Evolutionary conservation across 2,113 vertebrate species (phyloP), one percentile per base, ranked within the genome.

Genomic region (Desmodus rotundus): DNA sequence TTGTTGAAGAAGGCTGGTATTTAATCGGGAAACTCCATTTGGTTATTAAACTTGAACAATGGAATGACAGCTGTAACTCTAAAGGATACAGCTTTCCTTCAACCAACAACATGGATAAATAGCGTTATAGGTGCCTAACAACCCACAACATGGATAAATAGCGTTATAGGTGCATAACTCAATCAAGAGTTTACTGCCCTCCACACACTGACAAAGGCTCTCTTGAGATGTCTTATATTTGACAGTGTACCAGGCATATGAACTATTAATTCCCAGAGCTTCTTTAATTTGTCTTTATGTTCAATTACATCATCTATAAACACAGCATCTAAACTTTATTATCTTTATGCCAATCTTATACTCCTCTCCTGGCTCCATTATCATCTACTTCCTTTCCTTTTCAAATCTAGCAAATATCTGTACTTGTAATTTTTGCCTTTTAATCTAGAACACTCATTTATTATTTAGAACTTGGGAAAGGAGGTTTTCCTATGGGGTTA

Each of bases 191-290:
- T 84, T 84, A 14, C 31, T 81, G n/a, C 43, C 56, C 19, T 63
- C 31, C 6, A 26, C 16, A 61, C 67, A 19, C 20, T 52, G 38
- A 38, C 58, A 61, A 96, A 67, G 50, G 2, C n/a, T 95, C 58
- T 81, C 70, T 67, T 95, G 77, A 91, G 81, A 77, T 92, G 31
- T 67, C 52, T 92, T 58, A 41, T 72, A 83, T 70, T 93, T 74
- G 47, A 70, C 52, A 92, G n/a, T 65, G 56, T 85, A 33, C 24
- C 10, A 89, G n/a, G 0, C 38, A 52, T 63, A 61, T n/a, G 65
- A 73, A 78, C 4, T 74, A 78, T 92, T 90, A 45, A 92, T 76
- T 76, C n/a, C 14, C 52, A 5, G 38, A 52, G 16, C 47, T 96
- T 89, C 38, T 86, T n/a, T 65, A 72, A 26, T 67, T 89, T 76